Base-by-base conservation (phyloP, 2,888 invertebrate genomes). In the Scotopteryx bipunctaria region DNA sequence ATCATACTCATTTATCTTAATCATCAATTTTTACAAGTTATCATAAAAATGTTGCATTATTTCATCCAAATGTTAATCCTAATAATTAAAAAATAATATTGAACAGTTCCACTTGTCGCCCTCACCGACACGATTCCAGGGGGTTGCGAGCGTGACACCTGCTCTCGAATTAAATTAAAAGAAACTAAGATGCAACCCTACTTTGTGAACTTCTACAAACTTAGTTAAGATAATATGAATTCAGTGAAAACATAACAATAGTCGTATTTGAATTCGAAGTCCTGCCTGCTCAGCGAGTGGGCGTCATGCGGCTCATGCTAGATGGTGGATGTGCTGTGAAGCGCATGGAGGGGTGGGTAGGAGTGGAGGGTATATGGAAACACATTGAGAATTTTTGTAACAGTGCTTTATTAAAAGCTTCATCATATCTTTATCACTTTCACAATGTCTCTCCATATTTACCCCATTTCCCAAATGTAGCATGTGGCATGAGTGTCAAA, bases 391-490 rank as follows among this genome's bases (percentile, higher is more conserved):
- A 91, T 92, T 92, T 91, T 92, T 81, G 91, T 92, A 91, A 92
- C 92, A 92, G 92, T 91, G 92, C 92, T 92, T 93, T 92, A 93
- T 93, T 93, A 87, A 92, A 88, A 91, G 91, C 88, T 73, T 89
- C 91, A 89, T 88, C 88, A 85, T 87, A 86, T 88, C 86, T 86
- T 88, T 87, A 88, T 89, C 89, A 89, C 83, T 88, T 89, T 92
- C 92, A 92, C 92, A 92, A 92, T 92, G 92, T 92, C 92, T 91
- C 92, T 92, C 92, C 92, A 92, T 92, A 91, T 90, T 91, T 94
- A 94, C 93, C 94, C 94, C 91, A 90, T 88, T 91, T 91, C 91
- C 89, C 91, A 91, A 76, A 91, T 91, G 91, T 91, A 91, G 91
- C 91, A 91, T 81, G 88, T 89, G 78, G 87, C 87, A 78, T 78